Evolutionary conservation across 2,113 vertebrate genomes (phyloP).

Genomic region (Macheiramphus alcinus): DNA sequence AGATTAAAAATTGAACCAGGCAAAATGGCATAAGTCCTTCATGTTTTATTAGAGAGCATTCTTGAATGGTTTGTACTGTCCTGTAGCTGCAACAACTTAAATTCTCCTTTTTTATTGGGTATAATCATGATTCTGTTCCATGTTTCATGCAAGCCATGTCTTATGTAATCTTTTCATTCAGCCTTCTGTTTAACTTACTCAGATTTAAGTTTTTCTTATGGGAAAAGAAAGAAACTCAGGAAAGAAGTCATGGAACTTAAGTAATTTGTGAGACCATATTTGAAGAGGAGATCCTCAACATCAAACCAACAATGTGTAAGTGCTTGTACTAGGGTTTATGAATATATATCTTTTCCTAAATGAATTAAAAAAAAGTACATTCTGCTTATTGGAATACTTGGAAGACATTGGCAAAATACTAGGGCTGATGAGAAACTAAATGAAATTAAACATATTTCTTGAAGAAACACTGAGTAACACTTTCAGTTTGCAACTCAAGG

Average conservation of each 20-base stretch:
- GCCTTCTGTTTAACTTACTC: neutral
- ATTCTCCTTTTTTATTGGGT: neutral
- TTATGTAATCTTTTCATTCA: neutral
- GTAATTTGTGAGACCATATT: neutral
- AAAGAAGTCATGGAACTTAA: neutral
- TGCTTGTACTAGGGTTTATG: neutral
- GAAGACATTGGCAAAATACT: neutral
- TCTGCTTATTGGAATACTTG: neutral
- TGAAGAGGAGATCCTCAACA: neutral
- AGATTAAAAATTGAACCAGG: slow-evolving; percentile 5
- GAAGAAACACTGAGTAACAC: neutral
- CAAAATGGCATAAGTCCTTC: neutral
- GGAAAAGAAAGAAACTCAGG: neutral
- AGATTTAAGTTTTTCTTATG: neutral
- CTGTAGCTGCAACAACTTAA: neutral
- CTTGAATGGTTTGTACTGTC: neutral
- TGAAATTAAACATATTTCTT: neutral
- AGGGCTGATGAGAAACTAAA: neutral
- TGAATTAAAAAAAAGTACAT: neutral
- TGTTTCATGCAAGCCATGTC: neutral
- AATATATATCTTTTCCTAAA: neutral
- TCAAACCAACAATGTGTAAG: neutral
- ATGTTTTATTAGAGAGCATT: slow-evolving; percentile 20
- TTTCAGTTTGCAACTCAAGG: neutral
- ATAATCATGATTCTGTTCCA: neutral